Base-by-base conservation (phyloP, 2,113 vertebrate genomes). In the Malaclemys terrapin region DNA sequence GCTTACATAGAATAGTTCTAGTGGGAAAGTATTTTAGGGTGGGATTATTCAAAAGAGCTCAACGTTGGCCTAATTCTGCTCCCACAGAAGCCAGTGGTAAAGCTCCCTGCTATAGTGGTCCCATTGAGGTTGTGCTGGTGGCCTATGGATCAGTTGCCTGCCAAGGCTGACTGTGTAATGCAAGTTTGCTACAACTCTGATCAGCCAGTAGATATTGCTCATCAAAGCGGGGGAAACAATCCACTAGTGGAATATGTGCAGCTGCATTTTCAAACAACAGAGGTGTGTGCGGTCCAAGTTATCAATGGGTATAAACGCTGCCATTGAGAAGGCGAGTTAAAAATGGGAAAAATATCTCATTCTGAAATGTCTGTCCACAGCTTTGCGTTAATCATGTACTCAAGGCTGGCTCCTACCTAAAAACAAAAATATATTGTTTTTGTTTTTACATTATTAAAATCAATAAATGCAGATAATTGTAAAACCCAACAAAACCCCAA, bases 21-120 rank as follows among this genome's bases (percentile, higher is more conserved):
- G 13, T 50, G 57, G 38, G 38, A 72, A 93, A 78, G 85, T 10
- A 7, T 13, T 92, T 27, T 24, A 54, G 25, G 75, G 80, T 91
- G 82, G 29, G 45, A 80, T 82, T 92, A 4, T 11, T 42, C 8
- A 35, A 54, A 79, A 47, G 7, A 38, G 19, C 87, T 27, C 4
- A 54, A 3, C 50, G 31, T 13, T 78, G 38, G 4, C 57, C 88
- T 10, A 9, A 2, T 4, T 93, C 25, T 87, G 85, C 53, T 92
- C 53, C 3, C 42, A 69, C 19, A 16, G 83, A 54, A 82, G 62
- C 65, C 31, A 52, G 5, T 0, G 0, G 53, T 0, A 0, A 16
- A 24, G 3, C 3, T 87, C 56, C 86, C 72, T 49, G 8, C 20
- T 24, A 10, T 42, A 11, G 69, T 24, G 69, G 38, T 11, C 72